These are phyloP conservation scores for Mesaphorura yosii DNA, from an alignment of 1,140 invertebrate genomes.

Conservation along the genomic window DNA sequence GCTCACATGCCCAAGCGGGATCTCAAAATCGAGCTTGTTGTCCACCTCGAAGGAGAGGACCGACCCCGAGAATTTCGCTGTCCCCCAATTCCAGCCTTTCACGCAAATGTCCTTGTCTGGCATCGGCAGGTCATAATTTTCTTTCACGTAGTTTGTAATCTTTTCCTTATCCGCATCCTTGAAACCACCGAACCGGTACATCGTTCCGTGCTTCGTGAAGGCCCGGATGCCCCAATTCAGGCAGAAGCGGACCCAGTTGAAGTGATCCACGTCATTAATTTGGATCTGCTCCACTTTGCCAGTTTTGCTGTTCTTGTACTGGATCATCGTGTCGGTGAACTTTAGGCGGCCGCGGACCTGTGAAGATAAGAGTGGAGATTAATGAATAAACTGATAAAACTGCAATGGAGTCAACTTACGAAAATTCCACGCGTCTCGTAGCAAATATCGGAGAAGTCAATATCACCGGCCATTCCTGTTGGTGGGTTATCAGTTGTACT, in stretches of 20 bases:
- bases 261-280: conserved; percentile 71
- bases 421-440: background rate
- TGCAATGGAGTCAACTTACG: background rate
- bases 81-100: conserved; percentile 99
- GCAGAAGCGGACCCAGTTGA: conserved; percentile 85
- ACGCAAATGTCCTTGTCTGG: conserved; percentile 82
- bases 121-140: conserved; percentile 73
- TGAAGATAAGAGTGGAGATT: conserved; percentile 10
- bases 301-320: conserved; percentile 92
- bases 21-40: conserved; percentile 82
- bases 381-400: background rate
- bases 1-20: conserved; percentile 89
- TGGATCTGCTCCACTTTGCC: conserved; percentile 89
- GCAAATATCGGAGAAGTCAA: background rate
- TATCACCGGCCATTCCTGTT: too few relatives aligned
- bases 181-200: conserved; percentile 88
- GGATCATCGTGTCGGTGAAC: conserved; percentile 77
- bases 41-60: conserved; percentile 86
- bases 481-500: too few relatives aligned
- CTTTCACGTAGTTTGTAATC: conserved; percentile 65
- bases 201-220: conserved; percentile 76
- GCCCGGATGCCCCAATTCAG: conserved; percentile 78
- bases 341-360: conserved; percentile 77
- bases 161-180: conserved; percentile 51
- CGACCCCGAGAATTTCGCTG: conserved; percentile 83